Evolutionary conservation across 2,113 vertebrate species (phyloP).

Genomic region (Triplophysa siluroides): DNA sequence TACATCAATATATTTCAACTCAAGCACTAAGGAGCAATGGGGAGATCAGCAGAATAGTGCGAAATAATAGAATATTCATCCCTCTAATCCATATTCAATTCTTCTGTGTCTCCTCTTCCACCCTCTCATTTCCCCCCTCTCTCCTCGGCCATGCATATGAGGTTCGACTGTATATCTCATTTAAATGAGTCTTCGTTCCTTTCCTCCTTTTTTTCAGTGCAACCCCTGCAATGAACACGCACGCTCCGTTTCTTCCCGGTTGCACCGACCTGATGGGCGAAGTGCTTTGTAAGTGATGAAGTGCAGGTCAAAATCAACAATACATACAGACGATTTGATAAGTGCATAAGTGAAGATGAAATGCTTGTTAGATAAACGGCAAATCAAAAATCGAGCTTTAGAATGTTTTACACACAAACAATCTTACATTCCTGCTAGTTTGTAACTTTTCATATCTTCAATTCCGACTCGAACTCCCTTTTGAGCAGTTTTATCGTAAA

Average conservation of each 20-base stretch:
- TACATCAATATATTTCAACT: conserved; percentile 76
- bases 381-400: too few species aligned
- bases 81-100: conserved; percentile 95
- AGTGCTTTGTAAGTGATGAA: conserved; percentile 57
- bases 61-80: conserved; percentile 98
- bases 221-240: conserved; percentile 59
- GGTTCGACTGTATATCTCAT: conserved; percentile 81
- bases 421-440: too few species aligned
- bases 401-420: too few species aligned
- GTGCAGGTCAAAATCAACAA: conserved; percentile 41
- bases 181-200: conserved; percentile 77
- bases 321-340: not conserved
- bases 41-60: conserved; percentile 91
- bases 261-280: conserved; percentile 74
- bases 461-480: too few species aligned
- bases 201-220: conserved; percentile 34
- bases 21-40: conserved; percentile 86
- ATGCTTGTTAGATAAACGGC: too few species aligned
- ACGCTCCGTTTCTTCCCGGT: conserved; percentile 70
- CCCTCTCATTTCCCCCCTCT: conserved; percentile 37
- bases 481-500: not conserved
- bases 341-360: too few species aligned
- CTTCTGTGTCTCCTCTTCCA: conserved; percentile 77
- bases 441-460: too few species aligned
- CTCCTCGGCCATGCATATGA: conserved; percentile 80